phyloP scores from a whole-genome alignment of 2,888 invertebrate genomes.

The Caenorhabditis doughertyi region DNA sequence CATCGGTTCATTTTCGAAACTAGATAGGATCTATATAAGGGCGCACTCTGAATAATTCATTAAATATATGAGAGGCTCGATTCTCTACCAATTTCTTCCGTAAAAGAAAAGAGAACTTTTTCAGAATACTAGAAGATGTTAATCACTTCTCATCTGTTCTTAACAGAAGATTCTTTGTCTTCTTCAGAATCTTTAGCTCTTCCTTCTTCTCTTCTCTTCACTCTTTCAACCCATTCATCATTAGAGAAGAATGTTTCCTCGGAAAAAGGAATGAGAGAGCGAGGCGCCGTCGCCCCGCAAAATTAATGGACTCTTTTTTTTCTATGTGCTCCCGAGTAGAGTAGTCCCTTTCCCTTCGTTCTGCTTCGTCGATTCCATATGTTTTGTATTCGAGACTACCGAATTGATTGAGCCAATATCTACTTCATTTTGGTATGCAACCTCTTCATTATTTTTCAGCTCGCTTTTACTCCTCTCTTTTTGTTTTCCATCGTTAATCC shows the following conservation, averaged over 20 bases:
- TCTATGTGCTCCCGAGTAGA: slow-evolving; percentile 5
- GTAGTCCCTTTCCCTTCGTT: slow-evolving; percentile 31
- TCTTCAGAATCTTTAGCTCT: not conserved
- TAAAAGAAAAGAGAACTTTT: no score
- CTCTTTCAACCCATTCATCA: slow-evolving; percentile 44
- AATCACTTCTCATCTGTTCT: no score
- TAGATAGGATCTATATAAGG: no score
- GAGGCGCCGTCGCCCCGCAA: slow-evolving; percentile 78
- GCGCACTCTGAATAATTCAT: no score
- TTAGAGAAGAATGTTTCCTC: slow-evolving; percentile 49
- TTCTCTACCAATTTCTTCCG: no score
- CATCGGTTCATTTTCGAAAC: no score
- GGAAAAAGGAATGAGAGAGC: slow-evolving; percentile 80
- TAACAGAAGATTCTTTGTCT: no score
- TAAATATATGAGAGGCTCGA: no score
- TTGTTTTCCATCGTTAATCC: slow-evolving; percentile 9
- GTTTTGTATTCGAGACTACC: slow-evolving; percentile 32
- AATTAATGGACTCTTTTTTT: slow-evolving; percentile 58
- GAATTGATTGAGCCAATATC: slow-evolving; percentile 39
- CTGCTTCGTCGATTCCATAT: slow-evolving; percentile 49
- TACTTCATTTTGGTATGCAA: slow-evolving; percentile 2
- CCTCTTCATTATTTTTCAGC: no score
- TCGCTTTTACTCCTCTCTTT: not conserved
- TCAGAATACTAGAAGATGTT: not conserved
- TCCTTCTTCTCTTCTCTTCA: not conserved